These are phyloP conservation scores for Drosophila burlai DNA, from an alignment of 1,140 invertebrate species.

Conservation along the genomic window DNA sequence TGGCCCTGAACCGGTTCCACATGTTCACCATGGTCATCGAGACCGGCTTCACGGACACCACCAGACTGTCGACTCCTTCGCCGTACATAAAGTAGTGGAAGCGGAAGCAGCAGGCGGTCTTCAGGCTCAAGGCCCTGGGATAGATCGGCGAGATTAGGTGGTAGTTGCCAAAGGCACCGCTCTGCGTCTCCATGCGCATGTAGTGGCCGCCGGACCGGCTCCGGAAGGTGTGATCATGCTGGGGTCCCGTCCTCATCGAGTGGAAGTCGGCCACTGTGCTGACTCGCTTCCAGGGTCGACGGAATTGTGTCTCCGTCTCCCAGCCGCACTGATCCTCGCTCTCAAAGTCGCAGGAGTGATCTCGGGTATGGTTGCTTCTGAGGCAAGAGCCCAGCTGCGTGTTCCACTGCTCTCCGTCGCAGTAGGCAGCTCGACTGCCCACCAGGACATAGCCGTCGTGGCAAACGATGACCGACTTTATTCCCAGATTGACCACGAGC, in stretches of 20 bases:
- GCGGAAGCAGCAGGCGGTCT: slow-evolving; percentile 75
- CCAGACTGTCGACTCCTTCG: slow-evolving; percentile 61
- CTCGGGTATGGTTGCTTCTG: slow-evolving; percentile 40
- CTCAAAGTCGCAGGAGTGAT: slow-evolving; percentile 77
- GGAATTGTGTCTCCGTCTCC: slow-evolving; percentile 10
- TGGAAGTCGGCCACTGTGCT: slow-evolving; percentile 46
- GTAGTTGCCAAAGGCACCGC: slow-evolving; percentile 6
- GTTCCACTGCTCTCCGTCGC: slow-evolving; percentile 74
- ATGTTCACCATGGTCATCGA: slow-evolving; percentile 42
- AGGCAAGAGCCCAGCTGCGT: slow-evolving; percentile 66
- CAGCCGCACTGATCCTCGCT: slow-evolving; percentile 74
- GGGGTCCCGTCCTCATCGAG: slow-evolving; percentile 66
- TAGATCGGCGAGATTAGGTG: slow-evolving; percentile 74
- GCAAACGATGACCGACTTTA: slow-evolving; percentile 48
- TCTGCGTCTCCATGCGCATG: slow-evolving; percentile 72
- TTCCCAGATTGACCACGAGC: not conserved
- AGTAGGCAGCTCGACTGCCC: slow-evolving; percentile 56
- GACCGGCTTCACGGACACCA: slow-evolving; percentile 68
- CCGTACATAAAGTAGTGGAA: slow-evolving; percentile 83
- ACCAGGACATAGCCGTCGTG: slow-evolving; percentile 59
- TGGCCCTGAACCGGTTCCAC: slow-evolving; percentile 23
- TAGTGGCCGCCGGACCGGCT: slow-evolving; percentile 65
- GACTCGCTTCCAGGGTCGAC: slow-evolving; percentile 58
- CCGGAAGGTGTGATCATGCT: slow-evolving; percentile 73
- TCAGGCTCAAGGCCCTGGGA: slow-evolving; percentile 51